Evolutionary conservation across 2,113 vertebrate genomes (phyloP).

Genomic region (Copsychus sechellarum): DNA sequence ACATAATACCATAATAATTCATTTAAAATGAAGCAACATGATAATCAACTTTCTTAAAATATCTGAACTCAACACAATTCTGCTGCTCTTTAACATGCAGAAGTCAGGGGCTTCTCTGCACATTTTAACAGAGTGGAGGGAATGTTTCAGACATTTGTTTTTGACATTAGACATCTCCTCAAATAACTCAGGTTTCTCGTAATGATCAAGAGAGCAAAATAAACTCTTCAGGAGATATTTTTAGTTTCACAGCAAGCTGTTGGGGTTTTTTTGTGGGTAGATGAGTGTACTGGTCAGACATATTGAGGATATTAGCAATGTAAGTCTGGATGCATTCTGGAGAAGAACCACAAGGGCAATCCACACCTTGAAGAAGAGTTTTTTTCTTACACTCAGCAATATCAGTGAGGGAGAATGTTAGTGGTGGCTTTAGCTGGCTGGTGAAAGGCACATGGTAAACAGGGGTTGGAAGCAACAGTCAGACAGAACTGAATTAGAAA

Average conservation of each 20-base stretch:
- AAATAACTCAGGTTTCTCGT: neutral
- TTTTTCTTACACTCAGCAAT: neutral
- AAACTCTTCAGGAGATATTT: neutral
- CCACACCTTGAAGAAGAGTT: neutral
- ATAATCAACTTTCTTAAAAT: neutral
- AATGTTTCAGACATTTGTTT: neutral
- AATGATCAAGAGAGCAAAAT: neutral
- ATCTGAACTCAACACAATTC: neutral
- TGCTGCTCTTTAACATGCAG: neutral
- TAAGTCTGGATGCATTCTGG: neutral
- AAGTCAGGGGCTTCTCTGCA: neutral
- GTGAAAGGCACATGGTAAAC: neutral
- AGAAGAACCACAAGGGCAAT: neutral
- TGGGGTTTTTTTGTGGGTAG: neutral
- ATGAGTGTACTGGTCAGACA: neutral
- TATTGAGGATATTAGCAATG: neutral
- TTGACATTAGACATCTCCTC: neutral
- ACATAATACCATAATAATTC: too few species aligned
- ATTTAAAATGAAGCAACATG: neutral
- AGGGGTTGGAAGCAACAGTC: neutral
- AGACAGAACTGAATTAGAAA: neutral
- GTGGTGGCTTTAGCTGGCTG: neutral
- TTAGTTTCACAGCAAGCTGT: neutral
- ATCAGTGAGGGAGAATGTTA: neutral
- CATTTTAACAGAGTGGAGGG: neutral